Evolutionary conservation across 2,888 invertebrate genomes (phyloP).

Genomic region (Sisyra terminalis): DNA sequence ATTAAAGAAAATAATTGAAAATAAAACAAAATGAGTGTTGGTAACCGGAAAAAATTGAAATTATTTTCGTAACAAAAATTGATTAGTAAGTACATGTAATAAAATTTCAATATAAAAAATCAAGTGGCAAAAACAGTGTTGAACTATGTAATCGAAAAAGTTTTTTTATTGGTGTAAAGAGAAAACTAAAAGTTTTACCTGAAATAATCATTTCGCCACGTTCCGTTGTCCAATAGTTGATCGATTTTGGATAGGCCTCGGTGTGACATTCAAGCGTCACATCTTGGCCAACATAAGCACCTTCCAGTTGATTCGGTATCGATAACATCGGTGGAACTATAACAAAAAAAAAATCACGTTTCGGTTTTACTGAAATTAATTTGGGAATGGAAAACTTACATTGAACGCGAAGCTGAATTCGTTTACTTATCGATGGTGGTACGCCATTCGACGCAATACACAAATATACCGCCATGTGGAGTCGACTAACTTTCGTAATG

Average conservation of each 20-base stretch:
- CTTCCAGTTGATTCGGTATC: constrained; percentile 84
- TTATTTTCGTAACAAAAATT: too few relatives aligned
- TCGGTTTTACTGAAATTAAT: constrained; percentile 1
- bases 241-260: constrained; percentile 82
- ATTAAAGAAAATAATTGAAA: too few relatives aligned
- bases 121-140: too few relatives aligned
- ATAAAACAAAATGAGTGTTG: too few relatives aligned
- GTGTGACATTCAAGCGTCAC: constrained; percentile 80
- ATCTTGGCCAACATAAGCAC: constrained; percentile 76
- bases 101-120: too few relatives aligned
- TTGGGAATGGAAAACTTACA: constrained; percentile 40
- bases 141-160: too few relatives aligned
- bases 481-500: constrained; percentile 73
- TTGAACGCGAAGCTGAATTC: constrained; percentile 67
- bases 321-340: constrained; percentile 88
- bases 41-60: too few relatives aligned
- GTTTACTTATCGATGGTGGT: constrained; percentile 76
- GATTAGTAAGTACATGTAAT: too few relatives aligned
- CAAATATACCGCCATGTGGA: constrained; percentile 85
- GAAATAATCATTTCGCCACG: constrained; percentile 86
- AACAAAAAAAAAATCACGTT: constrained; percentile 11
- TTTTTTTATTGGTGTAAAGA: too few relatives aligned
- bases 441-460: constrained; percentile 90
- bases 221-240: constrained; percentile 89
- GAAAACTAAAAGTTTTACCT: constrained; percentile 39